Conservation (phyloP, 2,797 vertebrate genomes). For the Ceryle rudis region DNA sequence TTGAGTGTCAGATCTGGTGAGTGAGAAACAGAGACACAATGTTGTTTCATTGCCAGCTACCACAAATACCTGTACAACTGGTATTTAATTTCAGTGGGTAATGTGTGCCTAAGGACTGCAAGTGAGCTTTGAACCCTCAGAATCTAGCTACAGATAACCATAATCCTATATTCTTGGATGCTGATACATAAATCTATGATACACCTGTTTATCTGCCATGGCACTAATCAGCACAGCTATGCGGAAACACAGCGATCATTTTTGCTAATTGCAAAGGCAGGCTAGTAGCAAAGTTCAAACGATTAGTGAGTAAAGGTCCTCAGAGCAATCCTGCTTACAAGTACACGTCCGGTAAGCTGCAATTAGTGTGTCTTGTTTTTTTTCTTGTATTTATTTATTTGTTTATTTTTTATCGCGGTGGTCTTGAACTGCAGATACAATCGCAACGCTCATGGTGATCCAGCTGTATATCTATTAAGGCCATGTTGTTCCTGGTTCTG, state of each 20-base stretch:
- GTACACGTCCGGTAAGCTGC: conserved; percentile 28
- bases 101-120: not conserved
- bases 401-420: conserved; percentile 85
- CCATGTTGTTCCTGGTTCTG: conserved; percentile 85
- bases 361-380: not conserved
- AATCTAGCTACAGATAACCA: conserved; percentile 48
- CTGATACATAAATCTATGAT: conserved; percentile 45
- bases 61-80: not conserved
- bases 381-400: not conserved
- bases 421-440: conserved; percentile 90
- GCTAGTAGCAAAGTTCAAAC: conserved; percentile 63
- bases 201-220: conserved; percentile 53
- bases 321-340: conserved; percentile 56
- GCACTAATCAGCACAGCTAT: conserved; percentile 62
- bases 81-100: not conserved
- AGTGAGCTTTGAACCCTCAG: not conserved
- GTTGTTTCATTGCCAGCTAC: not conserved
- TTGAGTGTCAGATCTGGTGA: not conserved
- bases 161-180: conserved; percentile 48
- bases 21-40: not conserved
- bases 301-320: conserved; percentile 42
- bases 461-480: conserved; percentile 91
- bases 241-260: conserved; percentile 47
- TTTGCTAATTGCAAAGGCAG: conserved; percentile 69
- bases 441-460: conserved; percentile 94